phyloP scores from a whole-genome alignment of 2,113 vertebrate species.

The Bubo blakistoni region DNA sequence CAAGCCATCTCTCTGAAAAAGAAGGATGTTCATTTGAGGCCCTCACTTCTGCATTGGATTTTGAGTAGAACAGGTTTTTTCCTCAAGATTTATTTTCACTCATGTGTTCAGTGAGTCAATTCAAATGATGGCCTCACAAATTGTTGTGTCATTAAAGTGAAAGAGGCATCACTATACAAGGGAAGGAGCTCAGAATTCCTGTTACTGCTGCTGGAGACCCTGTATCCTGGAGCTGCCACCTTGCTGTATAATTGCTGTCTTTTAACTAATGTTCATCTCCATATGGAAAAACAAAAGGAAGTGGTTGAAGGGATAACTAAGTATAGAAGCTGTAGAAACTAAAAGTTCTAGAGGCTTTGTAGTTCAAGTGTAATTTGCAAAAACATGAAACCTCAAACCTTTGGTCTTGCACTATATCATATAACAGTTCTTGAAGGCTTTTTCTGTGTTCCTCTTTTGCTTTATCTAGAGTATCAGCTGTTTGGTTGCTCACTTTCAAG shows the following conservation, averaged over 20 bases:
- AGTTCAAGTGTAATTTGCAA: neutral
- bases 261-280: neutral
- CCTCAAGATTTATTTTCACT: neutral
- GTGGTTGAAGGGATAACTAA: neutral
- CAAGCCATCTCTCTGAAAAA: neutral
- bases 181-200: neutral
- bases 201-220: neutral
- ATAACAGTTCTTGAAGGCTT: neutral
- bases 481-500: neutral
- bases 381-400: neutral
- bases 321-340: neutral
- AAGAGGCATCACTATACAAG: neutral
- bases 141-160: neutral
- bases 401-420: neutral
- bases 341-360: neutral
- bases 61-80: neutral
- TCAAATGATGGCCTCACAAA: neutral
- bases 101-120: neutral
- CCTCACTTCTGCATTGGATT: neutral
- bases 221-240: neutral
- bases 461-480: neutral
- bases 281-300: neutral
- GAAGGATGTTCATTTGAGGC: neutral
- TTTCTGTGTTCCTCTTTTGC: neutral
- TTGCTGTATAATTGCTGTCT: neutral